Evolutionary conservation across 1,140 invertebrate species (phyloP), one percentile per base, ranked within the genome.

Genomic region (Lerema accius): DNA sequence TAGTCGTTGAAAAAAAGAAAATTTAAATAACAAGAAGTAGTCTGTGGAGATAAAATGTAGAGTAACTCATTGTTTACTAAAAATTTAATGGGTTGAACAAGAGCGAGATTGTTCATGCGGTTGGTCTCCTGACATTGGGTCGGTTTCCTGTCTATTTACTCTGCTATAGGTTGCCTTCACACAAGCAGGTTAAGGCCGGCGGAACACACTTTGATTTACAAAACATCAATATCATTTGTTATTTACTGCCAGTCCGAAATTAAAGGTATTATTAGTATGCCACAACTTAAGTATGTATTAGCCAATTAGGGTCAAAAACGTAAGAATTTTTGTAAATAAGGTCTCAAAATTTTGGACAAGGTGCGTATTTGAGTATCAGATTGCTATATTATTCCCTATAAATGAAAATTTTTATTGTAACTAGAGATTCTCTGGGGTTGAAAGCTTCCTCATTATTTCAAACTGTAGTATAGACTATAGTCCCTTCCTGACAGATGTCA

Each of bases 101-200:
- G 43, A 56, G 53, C 23, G 42, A 56, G 40, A 56, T 56, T 45
- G 53, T 45, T 56, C 53, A 45, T 56, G 26, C 40, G 50, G 58
- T 67, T 67, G 62, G 68, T 40, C 71, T 86, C 69, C 79, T 85
- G 84, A 82, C 80, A 87, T 86, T 88, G 85, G 67, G 55, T 66
- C 63, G 67, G 80, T 78, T 87, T 85, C 84, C 87, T 90, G 84
- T 78, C 79, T 87, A 88, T 88, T 85, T 79, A 77, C 84, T 82
- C 86, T 63, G 76, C 78, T 87, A 84, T 85, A 76, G 71, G 63
- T 78, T 82, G 67, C 86, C 85, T 88, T 88, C 86, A 78, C 76
- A 82, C 74, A 84, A 83, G 68, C 86, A 74, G 82, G 83, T 86
- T 85, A 85, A 89, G 86, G 86, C 77, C 82, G 68, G 46, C 60